Evolutionary conservation across 2,797 vertebrate species (phyloP).

Genomic region (Acrossocheilus fasciatus): DNA sequence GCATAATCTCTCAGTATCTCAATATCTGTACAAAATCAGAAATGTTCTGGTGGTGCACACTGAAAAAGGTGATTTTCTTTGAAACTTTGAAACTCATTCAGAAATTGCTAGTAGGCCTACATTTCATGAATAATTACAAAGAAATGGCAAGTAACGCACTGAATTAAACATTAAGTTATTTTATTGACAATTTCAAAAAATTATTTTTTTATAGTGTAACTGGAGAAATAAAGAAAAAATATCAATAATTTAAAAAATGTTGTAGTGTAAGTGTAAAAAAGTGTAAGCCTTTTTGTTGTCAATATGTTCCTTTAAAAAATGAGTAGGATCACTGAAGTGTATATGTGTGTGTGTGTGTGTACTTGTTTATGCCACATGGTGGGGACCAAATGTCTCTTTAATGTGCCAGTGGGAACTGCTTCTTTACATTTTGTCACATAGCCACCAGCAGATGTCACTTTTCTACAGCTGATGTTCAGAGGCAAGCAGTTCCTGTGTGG

Average conservation of each 20-base stretch:
- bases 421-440: background rate
- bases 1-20: background rate
- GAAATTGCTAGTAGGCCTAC: background rate
- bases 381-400: background rate
- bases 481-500: background rate
- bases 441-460: background rate
- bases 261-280: background rate
- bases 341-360: no score
- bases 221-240: background rate
- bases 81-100: background rate
- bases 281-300: background rate
- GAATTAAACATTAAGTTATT: background rate
- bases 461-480: background rate
- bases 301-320: no score
- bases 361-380: no score
- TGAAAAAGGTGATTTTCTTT: background rate
- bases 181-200: background rate
- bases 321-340: no score
- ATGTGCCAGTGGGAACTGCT: background rate
- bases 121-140: background rate
- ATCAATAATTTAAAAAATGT: background rate
- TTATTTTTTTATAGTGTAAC: background rate
- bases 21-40: background rate
- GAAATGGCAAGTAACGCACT: background rate
- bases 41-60: background rate